phyloP scores from a whole-genome alignment of 2,797 vertebrate species.

The Lacerta viridis region DNA sequence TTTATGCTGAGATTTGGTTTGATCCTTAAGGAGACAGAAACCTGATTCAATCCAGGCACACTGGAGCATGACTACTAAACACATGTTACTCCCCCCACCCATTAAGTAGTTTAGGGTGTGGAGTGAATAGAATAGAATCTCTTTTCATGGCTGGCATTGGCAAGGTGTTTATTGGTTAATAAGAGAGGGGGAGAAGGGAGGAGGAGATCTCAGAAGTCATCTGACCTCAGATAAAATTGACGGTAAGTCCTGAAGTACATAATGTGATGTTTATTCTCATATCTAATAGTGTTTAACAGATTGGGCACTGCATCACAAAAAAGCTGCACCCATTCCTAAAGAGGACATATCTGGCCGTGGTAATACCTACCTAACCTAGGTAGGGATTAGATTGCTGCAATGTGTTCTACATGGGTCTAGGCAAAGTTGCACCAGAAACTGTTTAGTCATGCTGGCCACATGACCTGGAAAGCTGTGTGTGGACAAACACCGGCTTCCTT shows the following conservation, averaged over 20 bases:
- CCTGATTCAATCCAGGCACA: constrained; percentile 10
- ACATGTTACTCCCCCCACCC: not conserved
- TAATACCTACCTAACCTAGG: not conserved
- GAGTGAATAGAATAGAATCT: constrained; percentile 1
- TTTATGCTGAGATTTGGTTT: constrained; percentile 3
- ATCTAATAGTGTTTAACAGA: not conserved
- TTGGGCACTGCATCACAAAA: not conserved
- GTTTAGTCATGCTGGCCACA: no score
- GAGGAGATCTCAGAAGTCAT: constrained; percentile 3
- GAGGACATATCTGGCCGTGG: not conserved
- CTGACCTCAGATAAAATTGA: not conserved
- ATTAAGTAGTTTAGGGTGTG: constrained; percentile 9
- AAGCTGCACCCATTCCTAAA: not conserved
- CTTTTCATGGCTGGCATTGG: constrained; percentile 17
- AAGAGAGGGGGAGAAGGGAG: not conserved
- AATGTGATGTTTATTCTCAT: constrained; percentile 16
- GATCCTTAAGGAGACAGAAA: constrained; percentile 13
- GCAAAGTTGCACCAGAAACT: not conserved
- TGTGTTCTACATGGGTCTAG: not conserved
- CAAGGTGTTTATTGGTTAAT: not conserved
- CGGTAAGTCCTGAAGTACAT: constrained; percentile 23
- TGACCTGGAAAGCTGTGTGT: no score
- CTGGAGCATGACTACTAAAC: constrained; percentile 8
- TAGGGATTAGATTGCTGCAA: not conserved
- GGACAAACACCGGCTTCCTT: no score